These are phyloP conservation scores for Jordanella pulchra DNA, from an alignment of 2,797 vertebrate genomes.

Conservation along the genomic window DNA sequence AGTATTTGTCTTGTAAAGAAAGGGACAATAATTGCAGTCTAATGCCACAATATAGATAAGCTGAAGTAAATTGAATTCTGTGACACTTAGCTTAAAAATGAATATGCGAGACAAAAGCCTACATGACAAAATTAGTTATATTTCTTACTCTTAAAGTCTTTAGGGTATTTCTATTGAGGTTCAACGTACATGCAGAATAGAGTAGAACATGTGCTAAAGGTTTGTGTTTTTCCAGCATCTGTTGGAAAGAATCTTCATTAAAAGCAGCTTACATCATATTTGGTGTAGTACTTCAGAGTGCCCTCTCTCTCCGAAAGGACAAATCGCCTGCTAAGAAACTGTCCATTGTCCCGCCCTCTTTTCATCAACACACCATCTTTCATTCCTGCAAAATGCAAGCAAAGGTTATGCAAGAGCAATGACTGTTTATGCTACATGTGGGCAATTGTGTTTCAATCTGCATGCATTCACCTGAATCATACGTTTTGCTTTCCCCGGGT, in stretches of 20 bases:
- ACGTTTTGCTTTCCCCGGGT: constrained; percentile 63
- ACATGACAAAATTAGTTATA: background rate
- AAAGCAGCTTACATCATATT: constrained; percentile 84
- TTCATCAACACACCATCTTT: constrained; percentile 88
- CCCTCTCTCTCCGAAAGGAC: constrained; percentile 87
- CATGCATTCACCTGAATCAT: constrained; percentile 79
- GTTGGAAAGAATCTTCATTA: background rate
- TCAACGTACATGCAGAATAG: constrained; percentile 3
- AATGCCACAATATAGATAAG: background rate
- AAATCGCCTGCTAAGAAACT: constrained; percentile 87
- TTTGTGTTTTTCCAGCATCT: constrained; percentile 3
- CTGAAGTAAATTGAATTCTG: background rate
- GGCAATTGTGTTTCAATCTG: background rate
- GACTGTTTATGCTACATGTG: background rate
- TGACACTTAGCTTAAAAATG: background rate
- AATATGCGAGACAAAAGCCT: background rate
- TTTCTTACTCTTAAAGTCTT: constrained; percentile 6
- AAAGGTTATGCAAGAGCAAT: constrained; percentile 2
- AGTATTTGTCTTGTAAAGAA: background rate
- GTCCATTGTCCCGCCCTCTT: constrained; percentile 87
- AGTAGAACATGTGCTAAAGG: background rate
- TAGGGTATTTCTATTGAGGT: constrained; percentile 7
- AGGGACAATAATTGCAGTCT: background rate
- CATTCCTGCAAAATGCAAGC: constrained; percentile 67
- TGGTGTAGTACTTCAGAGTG: constrained; percentile 88